Evolutionary conservation across 2,113 vertebrate genomes (phyloP), one percentile per base, ranked within the genome.

Genomic region (Ceyx melanurus): DNA sequence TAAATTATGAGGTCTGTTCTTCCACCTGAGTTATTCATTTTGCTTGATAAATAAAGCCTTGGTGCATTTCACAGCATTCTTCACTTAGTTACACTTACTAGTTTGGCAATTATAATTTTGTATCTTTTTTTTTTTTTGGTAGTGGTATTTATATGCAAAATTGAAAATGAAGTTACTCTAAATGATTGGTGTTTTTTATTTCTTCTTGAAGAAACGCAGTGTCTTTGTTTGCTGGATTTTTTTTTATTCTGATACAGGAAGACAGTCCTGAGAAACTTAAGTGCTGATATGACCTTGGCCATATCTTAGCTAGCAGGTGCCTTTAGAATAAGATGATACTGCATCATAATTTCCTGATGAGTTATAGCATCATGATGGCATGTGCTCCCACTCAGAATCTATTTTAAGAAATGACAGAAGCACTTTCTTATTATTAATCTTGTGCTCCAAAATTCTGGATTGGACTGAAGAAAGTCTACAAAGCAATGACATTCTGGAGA

Each of bases 351-450:
- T 95, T 96, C 35, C 65, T 89, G 65, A 90, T 83, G 57, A 95
- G 56, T 88, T 94, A 84, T 54, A 93, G 72, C 95, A 93, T 96
- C 70, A 71, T 95, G 82, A 93, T 96, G 94, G 74, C 91, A 92
- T 93, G 67, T 87, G 93, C 40, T 94, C 86, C 85, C 76, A 95
- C 92, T 96, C 79, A 64, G 53, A 94, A 76, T 94, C 94, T 97
- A 95, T 97, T 97, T 97, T 97, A 94, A 95, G 95, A 94, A 97
- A 94, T 92, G 91, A 90, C 91, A 94, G 90, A 97, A 96, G 90
- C 74, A 81, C 89, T 89, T 94, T 97, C 76, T 95, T 94, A 16
- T 78, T 95, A 91, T 90, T 93, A 79, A 94, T 94, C 77, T 92
- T 93, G 85, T 95, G 45, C 71, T 96, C 72, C 92, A 82, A 93